phyloP scores from a whole-genome alignment of 1,140 invertebrate genomes.

The Anoplolepis gracilipes region DNA sequence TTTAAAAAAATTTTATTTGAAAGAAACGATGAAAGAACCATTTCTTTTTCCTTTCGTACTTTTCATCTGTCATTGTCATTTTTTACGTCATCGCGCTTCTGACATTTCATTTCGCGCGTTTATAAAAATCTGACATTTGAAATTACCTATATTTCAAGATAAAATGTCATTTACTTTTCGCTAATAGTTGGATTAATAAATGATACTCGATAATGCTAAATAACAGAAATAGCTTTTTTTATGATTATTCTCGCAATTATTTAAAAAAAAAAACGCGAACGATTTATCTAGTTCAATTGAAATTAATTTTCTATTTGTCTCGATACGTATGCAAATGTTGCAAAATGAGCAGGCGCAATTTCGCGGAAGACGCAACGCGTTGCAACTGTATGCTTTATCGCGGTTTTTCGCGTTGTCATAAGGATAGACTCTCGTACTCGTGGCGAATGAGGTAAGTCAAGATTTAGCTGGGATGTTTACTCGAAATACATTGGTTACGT shows the following conservation, averaged over 20 bases:
- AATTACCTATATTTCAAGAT: slow-evolving; percentile 10
- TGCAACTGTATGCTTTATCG: neutral
- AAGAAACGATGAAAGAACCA: neutral
- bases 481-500: slow-evolving; percentile 53
- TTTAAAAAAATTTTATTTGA: neutral
- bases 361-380: neutral
- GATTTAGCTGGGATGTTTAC: slow-evolving; percentile 63
- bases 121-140: neutral
- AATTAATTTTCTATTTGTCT: neutral
- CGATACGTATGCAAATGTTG: neutral
- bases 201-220: neutral
- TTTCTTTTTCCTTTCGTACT: neutral
- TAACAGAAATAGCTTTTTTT: neutral
- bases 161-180: slow-evolving; percentile 7
- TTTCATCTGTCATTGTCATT: neutral
- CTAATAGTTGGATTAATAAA: neutral
- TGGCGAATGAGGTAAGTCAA: neutral
- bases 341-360: neutral
- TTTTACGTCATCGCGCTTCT: neutral
- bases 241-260: neutral
- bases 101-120: neutral
- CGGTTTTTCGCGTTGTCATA: slow-evolving; percentile 19
- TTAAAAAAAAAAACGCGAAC: neutral
- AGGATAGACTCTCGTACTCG: neutral
- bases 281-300: neutral